Conservation (phyloP, 2,888 invertebrate genomes). For the Chymomyza procnemis region DNA sequence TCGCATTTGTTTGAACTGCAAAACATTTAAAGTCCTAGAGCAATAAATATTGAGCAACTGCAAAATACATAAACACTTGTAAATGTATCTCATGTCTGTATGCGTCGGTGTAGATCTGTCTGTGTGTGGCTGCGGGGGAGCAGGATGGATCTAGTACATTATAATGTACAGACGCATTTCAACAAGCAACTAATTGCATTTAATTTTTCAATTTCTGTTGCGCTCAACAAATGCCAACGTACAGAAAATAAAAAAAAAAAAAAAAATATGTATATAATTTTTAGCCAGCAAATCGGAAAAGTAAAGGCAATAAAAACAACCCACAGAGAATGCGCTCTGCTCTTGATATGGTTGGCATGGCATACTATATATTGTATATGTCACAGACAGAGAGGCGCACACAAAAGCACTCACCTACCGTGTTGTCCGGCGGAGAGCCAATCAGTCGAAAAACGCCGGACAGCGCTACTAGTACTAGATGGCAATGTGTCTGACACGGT, state of each 20-base stretch:
- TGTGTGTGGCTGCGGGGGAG: too few species aligned
- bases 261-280: too few species aligned
- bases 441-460: conserved; percentile 1
- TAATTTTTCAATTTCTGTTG: conserved; percentile 13
- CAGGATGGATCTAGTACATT: too few species aligned
- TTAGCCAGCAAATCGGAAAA: neutral
- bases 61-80: neutral
- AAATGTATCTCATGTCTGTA: neutral
- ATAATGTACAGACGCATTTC: conserved; percentile 9
- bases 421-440: neutral
- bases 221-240: neutral
- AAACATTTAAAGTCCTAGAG: neutral
- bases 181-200: conserved; percentile 19
- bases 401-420: neutral
- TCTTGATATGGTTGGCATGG: neutral
- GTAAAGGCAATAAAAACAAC: neutral
- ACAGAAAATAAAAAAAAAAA: too few species aligned
- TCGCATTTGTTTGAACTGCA: conserved; percentile 19
- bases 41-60: conserved; percentile 22
- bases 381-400: neutral
- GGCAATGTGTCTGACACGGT: neutral
- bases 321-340: neutral
- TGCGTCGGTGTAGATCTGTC: neutral
- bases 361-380: neutral
- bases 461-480: neutral